Evolutionary conservation across 2,113 vertebrate species (phyloP).

Genomic region (Mohoua ochrocephala): DNA sequence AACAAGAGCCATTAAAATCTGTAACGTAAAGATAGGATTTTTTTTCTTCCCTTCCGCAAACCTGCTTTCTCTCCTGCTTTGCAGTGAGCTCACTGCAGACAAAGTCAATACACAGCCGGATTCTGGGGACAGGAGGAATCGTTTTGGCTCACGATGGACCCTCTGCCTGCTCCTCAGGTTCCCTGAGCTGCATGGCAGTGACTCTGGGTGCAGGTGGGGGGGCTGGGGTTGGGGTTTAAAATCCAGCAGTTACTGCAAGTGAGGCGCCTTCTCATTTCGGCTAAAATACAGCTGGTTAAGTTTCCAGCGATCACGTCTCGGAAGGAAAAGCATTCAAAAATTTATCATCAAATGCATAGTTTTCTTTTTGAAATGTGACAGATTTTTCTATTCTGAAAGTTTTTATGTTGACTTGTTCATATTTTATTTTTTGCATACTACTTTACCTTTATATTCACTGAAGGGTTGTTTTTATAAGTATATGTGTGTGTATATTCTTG

Average conservation of each 20-base stretch:
- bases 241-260: not conserved
- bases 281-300: not conserved
- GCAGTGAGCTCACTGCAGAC: constrained; percentile 12
- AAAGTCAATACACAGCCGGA: not conserved
- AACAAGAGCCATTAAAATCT: constrained; percentile 39
- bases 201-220: not conserved
- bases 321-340: constrained; percentile 52
- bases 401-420: constrained; percentile 24
- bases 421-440: constrained; percentile 48
- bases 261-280: not conserved
- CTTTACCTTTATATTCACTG: constrained; percentile 49
- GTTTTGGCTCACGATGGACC: not conserved
- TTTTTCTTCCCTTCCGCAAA: not conserved
- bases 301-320: not conserved
- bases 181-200: not conserved
- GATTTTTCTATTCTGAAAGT: constrained; percentile 66
- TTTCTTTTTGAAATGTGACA: constrained; percentile 67
- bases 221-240: not conserved
- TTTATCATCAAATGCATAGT: constrained; percentile 23
- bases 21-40: not conserved
- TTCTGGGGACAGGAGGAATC: not conserved
- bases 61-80: constrained; percentile 16
- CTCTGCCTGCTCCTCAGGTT: constrained; percentile 3
- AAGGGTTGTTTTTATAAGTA: constrained; percentile 49
- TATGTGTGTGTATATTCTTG: constrained; percentile 34